Conservation (phyloP, 2,113 vertebrate genomes). For the Sisor rabdophorus region DNA sequence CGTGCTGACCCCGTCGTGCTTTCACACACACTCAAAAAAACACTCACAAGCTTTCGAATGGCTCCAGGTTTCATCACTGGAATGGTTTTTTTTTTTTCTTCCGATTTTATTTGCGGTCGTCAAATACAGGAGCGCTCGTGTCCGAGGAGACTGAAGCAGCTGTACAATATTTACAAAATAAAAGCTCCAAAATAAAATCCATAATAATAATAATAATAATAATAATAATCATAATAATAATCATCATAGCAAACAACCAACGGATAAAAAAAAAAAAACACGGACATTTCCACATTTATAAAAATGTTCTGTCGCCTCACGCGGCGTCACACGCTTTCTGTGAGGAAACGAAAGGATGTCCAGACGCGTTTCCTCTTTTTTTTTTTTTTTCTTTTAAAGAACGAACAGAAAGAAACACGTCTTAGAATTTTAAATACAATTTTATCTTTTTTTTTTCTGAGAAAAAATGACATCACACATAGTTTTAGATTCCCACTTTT, state of each 20-base stretch:
- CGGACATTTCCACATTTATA: constrained; percentile 58
- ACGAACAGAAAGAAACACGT: constrained; percentile 60
- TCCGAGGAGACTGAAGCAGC: constrained; percentile 68
- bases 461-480: constrained; percentile 56
- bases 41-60: not conserved
- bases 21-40: not conserved
- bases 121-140: constrained; percentile 71
- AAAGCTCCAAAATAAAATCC: constrained; percentile 57
- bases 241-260: constrained; percentile 66
- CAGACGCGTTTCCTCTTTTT: not conserved
- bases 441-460: constrained; percentile 44
- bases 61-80: constrained; percentile 51
- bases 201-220: constrained; percentile 47
- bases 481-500: constrained; percentile 37
- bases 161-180: constrained; percentile 74
- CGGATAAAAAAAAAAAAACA: constrained; percentile 66
- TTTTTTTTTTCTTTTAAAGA: constrained; percentile 60
- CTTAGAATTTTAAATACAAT: constrained; percentile 58
- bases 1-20: too few relatives aligned
- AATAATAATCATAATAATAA: constrained; percentile 51
- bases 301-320: constrained; percentile 51
- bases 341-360: constrained; percentile 55
- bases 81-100: constrained; percentile 43
- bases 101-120: constrained; percentile 68
- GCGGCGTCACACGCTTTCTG: constrained; percentile 54